Conservation (phyloP, 1,140 invertebrate genomes). For the Zaprionus ornatus region DNA sequence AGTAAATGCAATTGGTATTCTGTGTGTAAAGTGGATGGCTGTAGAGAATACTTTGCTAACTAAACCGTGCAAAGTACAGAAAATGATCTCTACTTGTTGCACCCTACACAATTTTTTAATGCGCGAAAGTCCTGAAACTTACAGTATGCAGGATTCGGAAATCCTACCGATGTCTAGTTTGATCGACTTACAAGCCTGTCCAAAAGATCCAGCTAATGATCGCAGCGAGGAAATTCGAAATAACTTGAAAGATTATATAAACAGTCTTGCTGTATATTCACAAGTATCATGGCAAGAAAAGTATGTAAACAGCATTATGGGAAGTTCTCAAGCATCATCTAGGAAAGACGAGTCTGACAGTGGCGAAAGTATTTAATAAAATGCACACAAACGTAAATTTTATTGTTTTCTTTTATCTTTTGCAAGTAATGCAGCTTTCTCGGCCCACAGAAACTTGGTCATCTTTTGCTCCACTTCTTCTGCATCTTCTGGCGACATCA, state of each 20-base stretch:
- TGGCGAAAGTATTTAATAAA: background rate
- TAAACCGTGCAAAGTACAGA: background rate
- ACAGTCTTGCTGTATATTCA: background rate
- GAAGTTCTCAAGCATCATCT: background rate
- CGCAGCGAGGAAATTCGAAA: background rate
- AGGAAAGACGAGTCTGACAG: background rate
- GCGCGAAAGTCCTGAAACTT: background rate
- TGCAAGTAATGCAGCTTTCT: background rate
- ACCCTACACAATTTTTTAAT: slow-evolving; percentile 1
- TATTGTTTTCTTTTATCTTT: background rate
- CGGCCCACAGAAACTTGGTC: background rate
- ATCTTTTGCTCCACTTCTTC: background rate
- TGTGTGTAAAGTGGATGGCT: background rate
- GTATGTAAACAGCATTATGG: background rate
- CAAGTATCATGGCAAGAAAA: background rate
- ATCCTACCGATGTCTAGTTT: background rate
- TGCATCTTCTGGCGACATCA: background rate
- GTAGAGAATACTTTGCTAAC: background rate
- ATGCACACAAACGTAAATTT: too few species aligned
- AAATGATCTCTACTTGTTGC: background rate
- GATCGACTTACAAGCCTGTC: background rate
- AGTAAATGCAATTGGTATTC: background rate
- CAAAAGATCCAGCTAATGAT: background rate
- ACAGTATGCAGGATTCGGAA: background rate
- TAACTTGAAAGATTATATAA: background rate